Conservation (phyloP, 2,797 vertebrate species). For the Paratrypauchen microcephalus region DNA sequence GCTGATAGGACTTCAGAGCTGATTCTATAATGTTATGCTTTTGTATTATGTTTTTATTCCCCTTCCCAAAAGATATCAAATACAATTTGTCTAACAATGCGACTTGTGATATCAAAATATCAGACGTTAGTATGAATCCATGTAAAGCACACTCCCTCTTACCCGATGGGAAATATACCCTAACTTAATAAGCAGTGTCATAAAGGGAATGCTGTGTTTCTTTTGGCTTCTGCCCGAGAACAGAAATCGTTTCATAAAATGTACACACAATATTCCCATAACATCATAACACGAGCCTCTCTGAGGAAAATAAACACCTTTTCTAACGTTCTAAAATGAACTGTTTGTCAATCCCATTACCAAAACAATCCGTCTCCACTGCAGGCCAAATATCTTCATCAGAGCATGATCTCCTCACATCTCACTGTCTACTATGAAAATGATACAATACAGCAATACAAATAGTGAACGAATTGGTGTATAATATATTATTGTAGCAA, state of each 20-base stretch:
- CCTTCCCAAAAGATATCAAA: background rate
- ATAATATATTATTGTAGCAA: too few relatives aligned
- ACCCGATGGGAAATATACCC: background rate
- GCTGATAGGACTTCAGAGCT: background rate
- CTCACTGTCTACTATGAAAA: too few relatives aligned
- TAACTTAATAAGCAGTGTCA: background rate
- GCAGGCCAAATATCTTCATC: background rate
- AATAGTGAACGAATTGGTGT: too few relatives aligned
- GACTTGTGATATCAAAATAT: slow-evolving; percentile 6
- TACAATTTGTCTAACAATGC: slow-evolving; percentile 1
- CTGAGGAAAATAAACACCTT: background rate
- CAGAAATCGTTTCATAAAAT: background rate
- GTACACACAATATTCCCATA: background rate
- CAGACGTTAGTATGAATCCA: background rate
- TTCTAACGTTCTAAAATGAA: background rate
- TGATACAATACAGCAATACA: too few relatives aligned
- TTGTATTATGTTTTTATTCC: slow-evolving; percentile 1
- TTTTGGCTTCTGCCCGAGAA: background rate
- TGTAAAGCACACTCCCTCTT: slow-evolving; percentile 3
- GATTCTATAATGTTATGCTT: background rate
- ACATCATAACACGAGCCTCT: background rate
- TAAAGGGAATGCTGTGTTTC: background rate
- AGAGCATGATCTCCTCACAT: too few relatives aligned
- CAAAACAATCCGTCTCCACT: background rate
- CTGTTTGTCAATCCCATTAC: background rate